A percentile compares a stretch with the other conserved stretches of the same genome.
Conservation (phyloP, 2,797 vertebrate species). For the Alectoris magna region DNA sequence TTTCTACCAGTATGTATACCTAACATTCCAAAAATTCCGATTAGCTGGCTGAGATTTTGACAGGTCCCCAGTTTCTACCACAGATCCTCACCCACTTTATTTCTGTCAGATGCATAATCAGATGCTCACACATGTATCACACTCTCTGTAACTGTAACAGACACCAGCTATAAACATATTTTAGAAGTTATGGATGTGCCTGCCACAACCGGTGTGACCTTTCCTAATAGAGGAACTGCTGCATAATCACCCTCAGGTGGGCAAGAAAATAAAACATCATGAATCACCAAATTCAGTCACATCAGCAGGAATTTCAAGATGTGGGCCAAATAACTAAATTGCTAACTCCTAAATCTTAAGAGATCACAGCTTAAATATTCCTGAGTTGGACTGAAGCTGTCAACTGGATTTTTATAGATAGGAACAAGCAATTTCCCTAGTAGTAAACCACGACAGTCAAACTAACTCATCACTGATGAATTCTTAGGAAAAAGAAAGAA, state of each 20-base stretch:
- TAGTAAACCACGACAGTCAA: not conserved
- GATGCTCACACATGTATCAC: not conserved
- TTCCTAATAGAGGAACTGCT: constrained; percentile 45
- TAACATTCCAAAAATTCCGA: not conserved
- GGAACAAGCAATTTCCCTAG: not conserved
- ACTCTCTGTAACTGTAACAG: not conserved
- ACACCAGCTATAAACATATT: constrained; percentile 17
- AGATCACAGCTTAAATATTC: not conserved
- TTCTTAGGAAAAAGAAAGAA: not conserved
- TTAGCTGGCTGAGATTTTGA: not conserved
- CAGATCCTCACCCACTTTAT: not conserved
- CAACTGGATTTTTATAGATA: not conserved
- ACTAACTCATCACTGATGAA: not conserved
- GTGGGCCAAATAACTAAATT: not conserved
- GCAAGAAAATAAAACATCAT: constrained; percentile 5
- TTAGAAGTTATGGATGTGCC: constrained; percentile 41
- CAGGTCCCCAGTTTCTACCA: not conserved
- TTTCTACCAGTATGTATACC: not conserved
- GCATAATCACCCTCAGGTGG: constrained; percentile 29
- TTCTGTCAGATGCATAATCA: not conserved
- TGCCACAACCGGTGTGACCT: constrained; percentile 40
- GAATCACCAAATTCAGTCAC: not conserved
- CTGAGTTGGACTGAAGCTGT: not conserved
- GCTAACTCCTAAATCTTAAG: not conserved
- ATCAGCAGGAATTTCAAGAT: constrained; percentile 4